Evolutionary conservation across 2,797 vertebrate genomes (phyloP).

Genomic region (Babyrousa celebensis): DNA sequence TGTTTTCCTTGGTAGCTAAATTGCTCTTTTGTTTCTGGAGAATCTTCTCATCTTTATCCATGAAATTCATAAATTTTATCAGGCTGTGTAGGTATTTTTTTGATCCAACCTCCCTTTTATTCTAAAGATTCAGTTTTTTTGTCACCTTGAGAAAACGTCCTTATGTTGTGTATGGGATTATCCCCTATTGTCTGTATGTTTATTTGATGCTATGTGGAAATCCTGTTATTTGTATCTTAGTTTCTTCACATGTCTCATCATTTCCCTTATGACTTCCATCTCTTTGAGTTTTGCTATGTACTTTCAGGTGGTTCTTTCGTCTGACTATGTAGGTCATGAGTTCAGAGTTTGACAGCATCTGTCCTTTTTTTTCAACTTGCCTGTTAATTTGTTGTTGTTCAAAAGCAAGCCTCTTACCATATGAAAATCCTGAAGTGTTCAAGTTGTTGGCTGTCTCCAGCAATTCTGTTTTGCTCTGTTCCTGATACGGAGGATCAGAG

Average conservation of each 20-base stretch:
- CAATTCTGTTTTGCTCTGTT: neutral
- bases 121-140: neutral
- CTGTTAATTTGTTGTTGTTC: neutral
- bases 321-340: neutral
- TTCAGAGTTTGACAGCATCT: neutral
- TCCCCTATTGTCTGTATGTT: neutral
- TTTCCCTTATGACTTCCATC: neutral
- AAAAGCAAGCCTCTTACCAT: neutral
- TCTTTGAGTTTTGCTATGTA: neutral
- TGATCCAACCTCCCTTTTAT: neutral
- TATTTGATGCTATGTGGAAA: neutral
- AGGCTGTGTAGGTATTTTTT: neutral
- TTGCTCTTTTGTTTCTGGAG: neutral
- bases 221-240: neutral
- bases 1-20: neutral
- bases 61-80: neutral
- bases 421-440: neutral
- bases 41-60: neutral
- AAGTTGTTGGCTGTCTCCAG: neutral
- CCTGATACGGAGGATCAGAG: neutral
- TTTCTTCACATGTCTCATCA: neutral
- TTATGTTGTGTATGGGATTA: neutral
- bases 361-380: neutral
- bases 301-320: neutral
- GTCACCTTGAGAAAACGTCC: neutral